Evolutionary conservation across 2,888 invertebrate genomes (phyloP).

Genomic region (Lithophane leautieri): DNA sequence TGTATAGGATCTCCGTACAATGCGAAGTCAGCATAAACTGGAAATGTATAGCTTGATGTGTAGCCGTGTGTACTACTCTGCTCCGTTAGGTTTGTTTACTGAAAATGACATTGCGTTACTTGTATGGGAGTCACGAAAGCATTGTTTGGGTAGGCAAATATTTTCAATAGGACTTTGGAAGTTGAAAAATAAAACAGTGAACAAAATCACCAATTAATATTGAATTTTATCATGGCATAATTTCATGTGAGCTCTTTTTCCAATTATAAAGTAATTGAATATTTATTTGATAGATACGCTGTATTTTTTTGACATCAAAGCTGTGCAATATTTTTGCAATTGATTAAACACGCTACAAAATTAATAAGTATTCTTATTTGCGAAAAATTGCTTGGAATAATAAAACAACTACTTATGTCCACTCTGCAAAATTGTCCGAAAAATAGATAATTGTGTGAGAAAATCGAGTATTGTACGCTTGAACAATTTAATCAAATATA

Average conservation of each 20-base stretch:
- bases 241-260: not conserved
- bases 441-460: not conserved
- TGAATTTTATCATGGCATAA: too few species aligned
- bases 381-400: not conserved
- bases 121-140: not conserved
- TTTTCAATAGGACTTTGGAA: not conserved
- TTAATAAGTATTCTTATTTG: not conserved
- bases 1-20: too few species aligned
- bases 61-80: too few species aligned
- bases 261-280: not conserved
- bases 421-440: too few species aligned
- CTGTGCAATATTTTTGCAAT: not conserved
- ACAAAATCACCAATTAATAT: not conserved
- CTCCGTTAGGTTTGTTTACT: conserved; percentile 52
- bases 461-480: not conserved
- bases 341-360: not conserved
- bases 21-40: too few species aligned
- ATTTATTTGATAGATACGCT: not conserved
- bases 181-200: not conserved
- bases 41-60: too few species aligned
- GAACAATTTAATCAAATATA: not conserved
- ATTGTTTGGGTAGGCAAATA: not conserved
- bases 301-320: not conserved
- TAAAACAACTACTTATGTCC: not conserved
- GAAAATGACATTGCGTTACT: conserved; percentile 54